Evolutionary conservation across 2,888 invertebrate species (phyloP), one percentile per base, ranked within the genome.

Genomic region (Caenorhabditis panamensis): DNA sequence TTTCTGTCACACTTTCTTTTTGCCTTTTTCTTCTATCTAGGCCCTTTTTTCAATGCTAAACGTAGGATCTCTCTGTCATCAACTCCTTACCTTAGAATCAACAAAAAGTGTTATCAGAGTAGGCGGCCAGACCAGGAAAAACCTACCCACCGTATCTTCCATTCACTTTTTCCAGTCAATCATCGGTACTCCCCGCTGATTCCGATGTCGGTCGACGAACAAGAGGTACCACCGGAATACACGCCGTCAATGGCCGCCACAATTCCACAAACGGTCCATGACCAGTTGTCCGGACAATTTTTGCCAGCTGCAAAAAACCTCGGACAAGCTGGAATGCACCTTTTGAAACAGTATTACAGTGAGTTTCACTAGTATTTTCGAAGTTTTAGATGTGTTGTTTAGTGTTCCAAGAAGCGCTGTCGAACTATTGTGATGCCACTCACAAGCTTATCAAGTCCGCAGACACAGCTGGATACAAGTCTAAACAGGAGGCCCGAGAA

Each of bases 221-320:
- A 76, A 66, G 51, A 62, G 66, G 68, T 58, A 58, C 51, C 54
- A 31, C 51, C 72, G 59, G 78, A 73, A 54, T 13, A 63, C 11
- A 18, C 63, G 58, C 63, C 73, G 13, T 69, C 73, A n/a, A 53
- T 73, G 72, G 78, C 82, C 6, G 69, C 77, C 20, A 82, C 51
- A 11, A 63, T 76, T 63, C 84, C 84, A 26, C 61, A 73, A 36
- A 6, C 64, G 53, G 82, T 85, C 16, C 71, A 83, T 51, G 63
- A 77, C 6, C 84, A 85, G 59, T 78, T 85, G 8, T 56, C 61
- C 3, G 58, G 67, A 11, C 69, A 82, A 13, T 85, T 85, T 63
- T 72, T 83, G 62, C 84, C 84, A 79, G 82, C 81, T 22, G 76
- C 82, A 6, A 84, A 84, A 68, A 64, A 72, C 16, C 56, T 82